A percentile compares a stretch with the other conserved stretches of the same genome.
These are phyloP conservation scores for Enteromius fasciolatus DNA, from an alignment of 2,797 vertebrate species.

Conservation along the genomic window DNA sequence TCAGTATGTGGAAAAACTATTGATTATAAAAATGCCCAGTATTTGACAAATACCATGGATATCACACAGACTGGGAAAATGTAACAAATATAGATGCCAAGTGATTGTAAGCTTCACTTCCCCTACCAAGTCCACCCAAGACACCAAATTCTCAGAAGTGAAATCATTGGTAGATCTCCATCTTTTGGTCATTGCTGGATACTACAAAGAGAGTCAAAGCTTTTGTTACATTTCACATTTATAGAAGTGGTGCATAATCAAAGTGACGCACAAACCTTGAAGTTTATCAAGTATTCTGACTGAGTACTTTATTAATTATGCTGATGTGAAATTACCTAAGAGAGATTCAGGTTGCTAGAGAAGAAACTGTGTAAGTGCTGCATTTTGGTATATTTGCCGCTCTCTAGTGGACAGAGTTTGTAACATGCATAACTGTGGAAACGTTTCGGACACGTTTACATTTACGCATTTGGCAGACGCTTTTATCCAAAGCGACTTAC, in stretches of 20 bases:
- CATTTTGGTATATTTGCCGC: slow-evolving; percentile 24
- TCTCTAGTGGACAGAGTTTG: slow-evolving; percentile 32
- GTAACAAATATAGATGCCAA: not conserved
- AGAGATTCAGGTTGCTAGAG: not conserved
- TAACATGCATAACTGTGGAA: not conserved
- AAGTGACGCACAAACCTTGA: not conserved
- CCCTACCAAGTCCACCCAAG: too few relatives aligned
- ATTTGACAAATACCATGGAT: not conserved
- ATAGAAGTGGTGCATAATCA: not conserved
- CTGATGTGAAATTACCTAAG: not conserved
- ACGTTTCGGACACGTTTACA: not conserved
- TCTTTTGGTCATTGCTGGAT: slow-evolving; percentile 32
- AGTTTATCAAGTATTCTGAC: not conserved
- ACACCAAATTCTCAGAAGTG: not conserved
- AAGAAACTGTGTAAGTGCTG: not conserved
- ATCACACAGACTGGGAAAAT: too few relatives aligned
- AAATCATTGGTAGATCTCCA: slow-evolving; percentile 29
- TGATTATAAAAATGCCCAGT: not conserved
- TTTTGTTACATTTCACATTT: not conserved
- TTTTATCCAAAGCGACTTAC: too few relatives aligned
- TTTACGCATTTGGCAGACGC: too few relatives aligned
- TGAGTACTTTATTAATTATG: not conserved
- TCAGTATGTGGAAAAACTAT: not conserved
- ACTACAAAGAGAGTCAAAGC: slow-evolving; percentile 23
- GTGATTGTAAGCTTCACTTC: not conserved